Base-by-base conservation (phyloP, 2,888 invertebrate species). In the Lamproptera curius region DNA sequence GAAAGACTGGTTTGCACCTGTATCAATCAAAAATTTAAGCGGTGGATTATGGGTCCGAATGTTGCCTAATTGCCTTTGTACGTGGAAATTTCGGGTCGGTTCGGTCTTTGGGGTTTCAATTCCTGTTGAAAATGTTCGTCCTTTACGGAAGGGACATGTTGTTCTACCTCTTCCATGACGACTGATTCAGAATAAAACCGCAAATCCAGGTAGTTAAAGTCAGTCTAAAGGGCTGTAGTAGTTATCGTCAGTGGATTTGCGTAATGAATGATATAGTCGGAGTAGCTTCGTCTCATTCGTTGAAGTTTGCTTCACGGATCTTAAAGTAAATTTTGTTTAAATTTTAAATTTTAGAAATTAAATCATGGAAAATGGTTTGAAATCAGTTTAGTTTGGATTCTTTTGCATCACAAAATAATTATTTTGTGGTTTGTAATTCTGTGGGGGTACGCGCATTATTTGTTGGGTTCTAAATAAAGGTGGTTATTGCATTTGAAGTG, bases 301-400 rank as follows among this genome's bases (percentile, higher is more conserved):
- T 33, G 33, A 31, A 34, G 14, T 36, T 46, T n/a, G 37, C 11
- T n/a, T 44, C 37, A 36, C 36, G 44, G 26, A 26, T 34, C 14
- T 34, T 34, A 8, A 34, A 34, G 14, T 34, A 34, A 34, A 13
- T 34, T 2, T 2, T 34, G 28, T 9, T 9, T 8, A 9, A n/a
- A 28, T 28, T 28, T 9, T 9, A 9, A 28, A 28, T 5, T 28
- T 28, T 28, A 2, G 28, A 28, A 28, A 10, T 28, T 28, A 28
- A 28, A 28, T 8, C 10, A 28, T 8, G 9, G 28, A n/a, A n/a
- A n/a, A n/a, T n/a, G n/a, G n/a, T n/a, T n/a, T n/a, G n/a, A n/a
- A n/a, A n/a, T n/a, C 28, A 10, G 28, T 8, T 28, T 9, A 2
- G 28, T 2, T n/a, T 28, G 28, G 2, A 2, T 9, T 28, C 28